Percentiles rank a stretch among this genome's conserved stretches.
These are phyloP conservation scores for Astur gentilis DNA, from an alignment of 2,113 vertebrate species.

Conservation along the genomic window DNA sequence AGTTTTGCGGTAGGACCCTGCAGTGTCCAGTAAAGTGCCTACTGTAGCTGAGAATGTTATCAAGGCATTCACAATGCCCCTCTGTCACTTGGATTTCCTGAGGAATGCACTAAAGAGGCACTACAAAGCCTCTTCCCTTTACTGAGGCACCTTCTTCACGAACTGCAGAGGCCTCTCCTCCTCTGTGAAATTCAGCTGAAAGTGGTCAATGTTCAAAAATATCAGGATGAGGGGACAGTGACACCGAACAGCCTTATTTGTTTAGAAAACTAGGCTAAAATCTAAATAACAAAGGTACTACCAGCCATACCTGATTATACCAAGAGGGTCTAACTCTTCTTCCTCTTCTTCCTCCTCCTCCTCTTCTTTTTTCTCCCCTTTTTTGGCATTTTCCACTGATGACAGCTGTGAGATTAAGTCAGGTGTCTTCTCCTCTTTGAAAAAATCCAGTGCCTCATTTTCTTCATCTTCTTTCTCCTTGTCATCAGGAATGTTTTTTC, in stretches of 20 bases:
- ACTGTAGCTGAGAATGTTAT: background rate
- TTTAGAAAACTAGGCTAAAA: background rate
- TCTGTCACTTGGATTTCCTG: background rate
- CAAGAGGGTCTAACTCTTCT: slow-evolving; percentile 79
- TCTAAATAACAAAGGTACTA: background rate
- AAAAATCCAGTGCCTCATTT: slow-evolving; percentile 77
- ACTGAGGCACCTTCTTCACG: background rate
- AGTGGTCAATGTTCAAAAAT: background rate
- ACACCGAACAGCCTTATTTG: background rate
- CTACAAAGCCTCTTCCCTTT: background rate
- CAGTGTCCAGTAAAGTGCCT: background rate
- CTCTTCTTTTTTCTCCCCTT: background rate
- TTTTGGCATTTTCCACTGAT: background rate
- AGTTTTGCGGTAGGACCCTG: background rate
- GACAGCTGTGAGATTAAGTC: slow-evolving; percentile 5
- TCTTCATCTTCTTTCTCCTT: slow-evolving; percentile 50
- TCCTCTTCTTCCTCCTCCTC: slow-evolving; percentile 71
- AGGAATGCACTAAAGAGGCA: background rate
- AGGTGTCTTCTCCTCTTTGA: slow-evolving; percentile 65
- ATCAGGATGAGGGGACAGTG: background rate
- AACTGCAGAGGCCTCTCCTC: background rate
- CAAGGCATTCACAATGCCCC: background rate
- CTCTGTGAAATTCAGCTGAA: background rate
- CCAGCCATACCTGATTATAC: slow-evolving; percentile 76
- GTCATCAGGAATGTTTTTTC: slow-evolving; percentile 54